Evolutionary conservation across 1,140 invertebrate genomes (phyloP).

Genomic region (Piezodorus guildinii): DNA sequence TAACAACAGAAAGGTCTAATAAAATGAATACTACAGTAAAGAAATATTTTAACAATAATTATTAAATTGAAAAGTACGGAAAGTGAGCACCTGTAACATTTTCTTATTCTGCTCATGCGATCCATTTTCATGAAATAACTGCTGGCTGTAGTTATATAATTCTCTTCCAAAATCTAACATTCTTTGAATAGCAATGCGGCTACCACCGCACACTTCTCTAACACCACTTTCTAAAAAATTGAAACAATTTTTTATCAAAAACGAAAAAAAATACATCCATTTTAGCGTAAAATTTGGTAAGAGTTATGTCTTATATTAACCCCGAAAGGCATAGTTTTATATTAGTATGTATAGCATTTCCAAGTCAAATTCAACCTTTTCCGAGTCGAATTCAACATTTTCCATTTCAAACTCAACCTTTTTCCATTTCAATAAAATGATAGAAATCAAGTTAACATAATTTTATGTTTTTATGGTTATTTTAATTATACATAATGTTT

Average conservation of each 20-base stretch:
- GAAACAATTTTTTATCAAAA: not conserved
- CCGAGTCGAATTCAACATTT: too few relatives aligned
- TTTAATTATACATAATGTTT: too few relatives aligned
- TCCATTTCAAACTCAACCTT: too few relatives aligned
- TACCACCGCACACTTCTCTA: conserved; percentile 57
- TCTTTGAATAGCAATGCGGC: conserved; percentile 70
- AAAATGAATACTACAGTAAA: not conserved
- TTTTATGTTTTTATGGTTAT: too few relatives aligned
- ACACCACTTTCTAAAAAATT: conserved; percentile 33
- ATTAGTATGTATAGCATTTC: too few relatives aligned
- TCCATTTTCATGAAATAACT: conserved; percentile 68
- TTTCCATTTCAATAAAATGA: too few relatives aligned
- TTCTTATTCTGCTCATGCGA: conserved; percentile 80
- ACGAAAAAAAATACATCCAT: not conserved
- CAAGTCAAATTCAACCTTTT: too few relatives aligned
- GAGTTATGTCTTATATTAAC: too few relatives aligned
- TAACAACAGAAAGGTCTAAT: not conserved
- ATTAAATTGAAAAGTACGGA: not conserved
- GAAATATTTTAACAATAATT: too few relatives aligned
- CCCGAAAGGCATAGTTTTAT: too few relatives aligned
- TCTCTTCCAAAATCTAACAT: conserved; percentile 91
- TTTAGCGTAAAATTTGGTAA: not conserved
- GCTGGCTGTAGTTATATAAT: conserved; percentile 79
- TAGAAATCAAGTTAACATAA: too few relatives aligned
- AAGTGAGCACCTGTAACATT: conserved; percentile 68